Base-by-base conservation (phyloP, 2,797 vertebrate genomes). In the Gobionotothen gibberifrons region DNA sequence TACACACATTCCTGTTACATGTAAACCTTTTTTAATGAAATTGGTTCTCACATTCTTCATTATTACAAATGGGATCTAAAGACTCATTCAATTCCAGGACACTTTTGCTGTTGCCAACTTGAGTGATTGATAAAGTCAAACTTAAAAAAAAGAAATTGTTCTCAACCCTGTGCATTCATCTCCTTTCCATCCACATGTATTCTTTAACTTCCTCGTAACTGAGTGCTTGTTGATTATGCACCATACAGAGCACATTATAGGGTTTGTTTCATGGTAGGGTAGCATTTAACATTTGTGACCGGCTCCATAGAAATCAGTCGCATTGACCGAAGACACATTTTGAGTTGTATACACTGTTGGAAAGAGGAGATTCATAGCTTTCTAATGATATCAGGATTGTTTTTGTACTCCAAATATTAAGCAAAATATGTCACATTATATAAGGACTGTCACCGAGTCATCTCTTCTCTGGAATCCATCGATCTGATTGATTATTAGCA, bases 41-140 rank as follows among this genome's bases (percentile, higher is more conserved):
- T 10, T 36, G 32, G 0, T 13, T 22, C 26, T 21, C 2, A 32
- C 5, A 32, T 53, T 21, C 52, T 19, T 52, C 21, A 14, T 61
- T 32, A 36, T 44, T 53, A 72, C 59, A 68, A 69, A 36, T 61
- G 51, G 16, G 17, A 60, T 48, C 29, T 60, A 10, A 36, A n/a
- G 68, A 62, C 51, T 46, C 8, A 36, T 36, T 59, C 49, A n/a
- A 48, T 19, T 48, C 9, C 13, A 13, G 9, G 3, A 11, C 10
- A 42, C 13, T 58, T 51, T 42, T 10, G 7, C 21, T 26, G 26
- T 5, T n/a, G 21, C 44, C 17, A 53, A 46, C 36, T n/a, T 48
- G 2, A 26, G 2, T 43, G 39, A 46, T 13, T 53, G 11, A 11
- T 8, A 36, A 51, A 59, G 3, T 12, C 22, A 36, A 36, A 36